A percentile compares a stretch with the other conserved stretches of the same genome.
These are phyloP conservation scores for Montipora cactus DNA, from an alignment of 64 coral and sea anemone genomes.

Conservation along the genomic window DNA sequence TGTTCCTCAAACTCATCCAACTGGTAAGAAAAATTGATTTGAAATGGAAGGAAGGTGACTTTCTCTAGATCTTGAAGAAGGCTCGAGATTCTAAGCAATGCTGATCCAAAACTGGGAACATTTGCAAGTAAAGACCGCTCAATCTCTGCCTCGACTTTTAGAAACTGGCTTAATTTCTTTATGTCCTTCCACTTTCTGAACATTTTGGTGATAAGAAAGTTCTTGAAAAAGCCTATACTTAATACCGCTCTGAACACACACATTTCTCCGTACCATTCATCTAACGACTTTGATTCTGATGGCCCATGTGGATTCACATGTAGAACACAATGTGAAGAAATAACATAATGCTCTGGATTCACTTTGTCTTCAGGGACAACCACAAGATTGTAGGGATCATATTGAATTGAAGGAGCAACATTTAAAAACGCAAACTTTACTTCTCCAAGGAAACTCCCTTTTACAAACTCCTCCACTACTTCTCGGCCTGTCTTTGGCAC, in stretches of 20 bases:
- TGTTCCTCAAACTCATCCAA: constrained; percentile 89
- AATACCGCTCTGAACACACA: constrained; percentile 83
- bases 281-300: constrained; percentile 84
- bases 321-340: constrained; percentile 93
- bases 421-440: constrained; percentile 98
- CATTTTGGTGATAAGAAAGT: constrained; percentile 89
- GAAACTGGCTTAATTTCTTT: constrained; percentile 86
- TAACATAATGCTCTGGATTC: constrained; percentile 96
- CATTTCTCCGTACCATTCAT: constrained; percentile 95
- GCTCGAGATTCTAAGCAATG: constrained; percentile 83
- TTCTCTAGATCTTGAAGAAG: constrained; percentile 85
- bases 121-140: constrained; percentile 82
- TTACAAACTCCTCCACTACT: constrained; percentile 89
- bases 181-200: constrained; percentile 89
- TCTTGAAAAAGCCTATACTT: constrained; percentile 91
- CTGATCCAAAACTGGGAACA: constrained; percentile 97
- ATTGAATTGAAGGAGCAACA: constrained; percentile 62
- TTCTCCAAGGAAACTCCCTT: constrained; percentile 86
- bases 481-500: constrained; percentile 80
- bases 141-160: constrained; percentile 72
- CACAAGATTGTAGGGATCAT: constrained; percentile 96
- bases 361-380: constrained; percentile 85
- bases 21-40: constrained; percentile 76
- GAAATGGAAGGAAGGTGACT: constrained; percentile 91
- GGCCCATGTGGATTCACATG: constrained; percentile 81